These are phyloP conservation scores for Pseudomugil tenellus DNA, from an alignment of 2,797 vertebrate species.

Conservation along the genomic window DNA sequence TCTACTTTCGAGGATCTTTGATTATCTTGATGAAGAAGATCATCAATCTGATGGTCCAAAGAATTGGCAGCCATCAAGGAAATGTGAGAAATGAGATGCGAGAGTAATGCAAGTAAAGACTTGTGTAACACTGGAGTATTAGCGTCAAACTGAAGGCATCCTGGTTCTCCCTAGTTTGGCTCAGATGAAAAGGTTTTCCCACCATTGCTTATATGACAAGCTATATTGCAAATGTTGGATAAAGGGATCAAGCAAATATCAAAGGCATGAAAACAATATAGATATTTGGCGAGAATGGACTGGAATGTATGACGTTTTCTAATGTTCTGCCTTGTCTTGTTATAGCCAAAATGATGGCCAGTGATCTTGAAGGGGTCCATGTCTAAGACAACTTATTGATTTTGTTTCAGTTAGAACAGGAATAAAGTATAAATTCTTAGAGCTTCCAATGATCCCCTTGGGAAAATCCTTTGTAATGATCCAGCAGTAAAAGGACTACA, in stretches of 20 bases:
- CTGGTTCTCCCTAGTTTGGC: background rate
- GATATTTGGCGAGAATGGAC: slow-evolving; percentile 15
- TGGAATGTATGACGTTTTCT: slow-evolving; percentile 15
- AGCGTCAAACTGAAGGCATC: slow-evolving; percentile 17
- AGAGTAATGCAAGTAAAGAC: slow-evolving; percentile 8
- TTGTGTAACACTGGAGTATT: slow-evolving; percentile 19
- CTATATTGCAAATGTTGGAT: slow-evolving; percentile 1
- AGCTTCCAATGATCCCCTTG: background rate
- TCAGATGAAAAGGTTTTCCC: background rate
- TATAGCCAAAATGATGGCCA: slow-evolving; percentile 28
- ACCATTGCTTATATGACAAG: slow-evolving; percentile 16
- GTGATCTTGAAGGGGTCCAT: slow-evolving; percentile 42
- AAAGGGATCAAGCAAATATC: background rate
- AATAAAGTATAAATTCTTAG: background rate
- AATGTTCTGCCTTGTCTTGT: slow-evolving; percentile 46
- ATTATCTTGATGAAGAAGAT: slow-evolving; percentile 1
- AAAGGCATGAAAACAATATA: slow-evolving; percentile 9
- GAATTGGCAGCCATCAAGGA: background rate
- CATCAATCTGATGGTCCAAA: background rate
- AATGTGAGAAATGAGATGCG: background rate
- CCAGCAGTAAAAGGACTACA: background rate
- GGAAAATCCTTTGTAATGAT: background rate
- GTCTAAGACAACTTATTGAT: slow-evolving; percentile 4
- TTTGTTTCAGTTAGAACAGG: background rate
- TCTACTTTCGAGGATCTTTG: background rate